These are phyloP conservation scores for Apamea monoglypha DNA, from an alignment of 2,888 invertebrate genomes.

Conservation along the genomic window DNA sequence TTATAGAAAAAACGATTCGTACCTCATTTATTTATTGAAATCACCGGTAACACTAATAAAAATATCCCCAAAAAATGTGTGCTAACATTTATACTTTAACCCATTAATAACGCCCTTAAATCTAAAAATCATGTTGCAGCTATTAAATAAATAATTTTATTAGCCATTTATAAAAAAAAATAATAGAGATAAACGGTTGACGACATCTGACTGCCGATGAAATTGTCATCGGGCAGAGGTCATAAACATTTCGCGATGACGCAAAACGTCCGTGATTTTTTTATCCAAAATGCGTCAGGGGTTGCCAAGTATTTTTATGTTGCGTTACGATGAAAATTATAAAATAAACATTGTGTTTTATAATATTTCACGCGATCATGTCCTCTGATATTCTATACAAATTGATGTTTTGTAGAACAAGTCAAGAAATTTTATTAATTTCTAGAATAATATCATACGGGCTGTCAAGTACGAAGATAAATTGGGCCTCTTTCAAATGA, in stretches of 20 bases:
- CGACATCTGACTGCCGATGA: conserved; percentile 63
- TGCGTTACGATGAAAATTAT: conserved; percentile 74
- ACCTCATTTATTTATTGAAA: conserved; percentile 9
- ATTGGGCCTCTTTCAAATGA: conserved; percentile 63
- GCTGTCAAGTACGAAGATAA: conserved; percentile 64
- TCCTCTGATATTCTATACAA: conserved; percentile 45
- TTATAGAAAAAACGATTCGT: neutral
- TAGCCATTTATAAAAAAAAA: conserved; percentile 56
- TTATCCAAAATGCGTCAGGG: conserved; percentile 50
- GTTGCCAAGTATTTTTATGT: conserved; percentile 84
- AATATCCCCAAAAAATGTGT: conserved; percentile 9
- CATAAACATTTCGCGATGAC: conserved; percentile 66
- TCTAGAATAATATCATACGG: conserved; percentile 54
- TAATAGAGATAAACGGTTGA: conserved; percentile 64
- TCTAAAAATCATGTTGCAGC: conserved; percentile 52
- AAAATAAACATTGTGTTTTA: conserved; percentile 74
- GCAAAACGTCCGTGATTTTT: conserved; percentile 57
- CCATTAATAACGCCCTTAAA: conserved; percentile 54
- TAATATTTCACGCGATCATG: conserved; percentile 50
- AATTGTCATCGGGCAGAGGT: conserved; percentile 67
- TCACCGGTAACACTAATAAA: conserved; percentile 17
- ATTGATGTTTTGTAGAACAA: conserved; percentile 58
- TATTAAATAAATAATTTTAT: conserved; percentile 62
- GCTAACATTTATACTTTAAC: conserved; percentile 40
- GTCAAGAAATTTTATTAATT: conserved; percentile 60